Percentiles rank a stretch among this genome's conserved stretches.
phyloP scores from a whole-genome alignment of 2,888 invertebrate genomes.

The Dendrolimus houi region DNA sequence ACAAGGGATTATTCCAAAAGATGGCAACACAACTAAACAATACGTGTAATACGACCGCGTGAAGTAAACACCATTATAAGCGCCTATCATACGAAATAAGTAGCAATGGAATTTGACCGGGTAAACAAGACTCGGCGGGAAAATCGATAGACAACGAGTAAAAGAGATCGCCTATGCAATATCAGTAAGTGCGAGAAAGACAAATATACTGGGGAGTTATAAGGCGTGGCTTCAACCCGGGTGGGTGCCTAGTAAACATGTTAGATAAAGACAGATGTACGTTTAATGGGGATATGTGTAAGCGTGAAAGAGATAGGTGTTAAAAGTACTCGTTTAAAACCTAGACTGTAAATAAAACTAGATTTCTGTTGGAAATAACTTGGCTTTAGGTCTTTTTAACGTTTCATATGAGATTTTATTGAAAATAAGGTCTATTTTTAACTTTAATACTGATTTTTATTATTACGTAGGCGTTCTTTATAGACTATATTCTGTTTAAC shows the following conservation, averaged over 20 bases:
- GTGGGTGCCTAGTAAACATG: background rate
- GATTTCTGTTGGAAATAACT: background rate
- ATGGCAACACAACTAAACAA: background rate
- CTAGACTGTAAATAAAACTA: background rate
- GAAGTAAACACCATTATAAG: background rate
- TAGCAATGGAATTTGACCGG: conserved; percentile 38
- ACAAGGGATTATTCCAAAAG: too few species aligned
- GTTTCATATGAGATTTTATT: background rate
- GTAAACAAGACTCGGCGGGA: conserved; percentile 51
- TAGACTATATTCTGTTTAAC: too few species aligned
- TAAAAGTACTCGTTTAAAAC: background rate
- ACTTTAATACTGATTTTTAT: too few species aligned
- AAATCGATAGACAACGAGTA: conserved; percentile 42
- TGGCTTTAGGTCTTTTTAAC: background rate
- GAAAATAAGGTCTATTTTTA: background rate
- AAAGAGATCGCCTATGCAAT: background rate
- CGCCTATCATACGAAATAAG: background rate
- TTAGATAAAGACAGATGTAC: too few species aligned
- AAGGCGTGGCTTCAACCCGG: background rate
- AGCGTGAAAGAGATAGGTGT: background rate
- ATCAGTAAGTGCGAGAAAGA: background rate
- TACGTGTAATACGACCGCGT: background rate
- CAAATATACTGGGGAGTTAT: background rate
- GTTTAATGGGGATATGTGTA: background rate
- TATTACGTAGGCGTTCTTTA: too few species aligned